Evolutionary conservation across 1,140 invertebrate species (phyloP).

Genomic region (Hyles vespertilio): DNA sequence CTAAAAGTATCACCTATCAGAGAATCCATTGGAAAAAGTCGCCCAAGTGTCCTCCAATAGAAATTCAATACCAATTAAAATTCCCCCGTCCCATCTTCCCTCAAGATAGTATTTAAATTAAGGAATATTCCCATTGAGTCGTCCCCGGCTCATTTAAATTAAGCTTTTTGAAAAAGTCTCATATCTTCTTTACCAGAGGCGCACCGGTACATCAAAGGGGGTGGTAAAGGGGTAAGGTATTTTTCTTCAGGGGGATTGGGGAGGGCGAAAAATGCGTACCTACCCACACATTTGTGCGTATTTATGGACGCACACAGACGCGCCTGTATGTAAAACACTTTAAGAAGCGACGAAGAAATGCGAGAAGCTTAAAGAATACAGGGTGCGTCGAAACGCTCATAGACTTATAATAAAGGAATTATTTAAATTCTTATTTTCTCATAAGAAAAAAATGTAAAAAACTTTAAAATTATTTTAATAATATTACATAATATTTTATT

Average conservation of each 20-base stretch:
- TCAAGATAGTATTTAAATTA: constrained; percentile 73
- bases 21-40: constrained; percentile 17
- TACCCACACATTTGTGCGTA: constrained; percentile 69
- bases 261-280: constrained; percentile 63
- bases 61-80: constrained; percentile 75
- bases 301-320: constrained; percentile 64
- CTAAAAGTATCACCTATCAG: neutral
- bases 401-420: neutral
- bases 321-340: constrained; percentile 74
- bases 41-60: constrained; percentile 53
- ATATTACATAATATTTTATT: too few relatives aligned
- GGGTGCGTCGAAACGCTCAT: constrained; percentile 30
- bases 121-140: constrained; percentile 68
- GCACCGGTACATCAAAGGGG: constrained; percentile 69
- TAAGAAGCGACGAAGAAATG: constrained; percentile 75
- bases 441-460: too few relatives aligned
- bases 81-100: constrained; percentile 43
- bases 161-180: constrained; percentile 75
- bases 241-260: constrained; percentile 60
- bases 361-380: constrained; percentile 67
- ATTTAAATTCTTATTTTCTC: too few relatives aligned
- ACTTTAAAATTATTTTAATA: too few relatives aligned
- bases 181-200: constrained; percentile 72
- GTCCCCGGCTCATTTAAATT: constrained; percentile 73
- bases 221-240: constrained; percentile 69